phyloP scores from a whole-genome alignment of 2,113 vertebrate species.

The Lanius ludovicianus region DNA sequence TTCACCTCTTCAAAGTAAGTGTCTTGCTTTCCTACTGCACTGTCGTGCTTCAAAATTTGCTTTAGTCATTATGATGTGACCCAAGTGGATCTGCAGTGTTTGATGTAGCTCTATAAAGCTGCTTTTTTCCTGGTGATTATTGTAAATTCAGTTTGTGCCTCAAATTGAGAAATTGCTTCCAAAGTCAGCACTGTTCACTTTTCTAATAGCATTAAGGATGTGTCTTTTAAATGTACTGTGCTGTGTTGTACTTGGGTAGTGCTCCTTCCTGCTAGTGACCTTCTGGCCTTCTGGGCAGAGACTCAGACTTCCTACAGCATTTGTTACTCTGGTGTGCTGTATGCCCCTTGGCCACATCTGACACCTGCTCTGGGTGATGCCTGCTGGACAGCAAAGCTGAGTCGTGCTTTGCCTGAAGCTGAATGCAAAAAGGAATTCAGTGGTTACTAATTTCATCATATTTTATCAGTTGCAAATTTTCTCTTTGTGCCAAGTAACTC shows the following conservation, averaged over 20 bases:
- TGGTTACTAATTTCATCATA: not conserved
- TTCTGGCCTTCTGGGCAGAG: not conserved
- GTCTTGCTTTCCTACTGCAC: not conserved
- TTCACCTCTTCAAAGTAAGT: slow-evolving; percentile 88
- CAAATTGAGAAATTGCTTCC: not conserved
- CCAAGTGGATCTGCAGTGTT: not conserved
- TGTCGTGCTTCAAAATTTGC: not conserved
- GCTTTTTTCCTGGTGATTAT: not conserved
- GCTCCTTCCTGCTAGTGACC: not conserved
- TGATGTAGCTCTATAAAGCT: not conserved
- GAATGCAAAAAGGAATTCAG: not conserved
- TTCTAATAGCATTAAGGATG: not conserved
- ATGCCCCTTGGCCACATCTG: not conserved
- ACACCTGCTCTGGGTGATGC: not conserved
- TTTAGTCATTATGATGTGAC: not conserved
- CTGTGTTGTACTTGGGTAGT: not conserved
- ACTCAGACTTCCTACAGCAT: not conserved
- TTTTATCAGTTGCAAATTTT: not conserved
- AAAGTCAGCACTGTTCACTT: not conserved
- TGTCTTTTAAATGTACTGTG: not conserved
- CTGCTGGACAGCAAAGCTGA: not conserved
- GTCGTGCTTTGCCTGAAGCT: not conserved
- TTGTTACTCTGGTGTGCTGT: not conserved
- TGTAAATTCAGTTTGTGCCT: not conserved
- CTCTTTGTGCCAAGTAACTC: not conserved